phyloP scores from a whole-genome alignment of 2,797 vertebrate genomes.

The Xenopus petersii region DNA sequence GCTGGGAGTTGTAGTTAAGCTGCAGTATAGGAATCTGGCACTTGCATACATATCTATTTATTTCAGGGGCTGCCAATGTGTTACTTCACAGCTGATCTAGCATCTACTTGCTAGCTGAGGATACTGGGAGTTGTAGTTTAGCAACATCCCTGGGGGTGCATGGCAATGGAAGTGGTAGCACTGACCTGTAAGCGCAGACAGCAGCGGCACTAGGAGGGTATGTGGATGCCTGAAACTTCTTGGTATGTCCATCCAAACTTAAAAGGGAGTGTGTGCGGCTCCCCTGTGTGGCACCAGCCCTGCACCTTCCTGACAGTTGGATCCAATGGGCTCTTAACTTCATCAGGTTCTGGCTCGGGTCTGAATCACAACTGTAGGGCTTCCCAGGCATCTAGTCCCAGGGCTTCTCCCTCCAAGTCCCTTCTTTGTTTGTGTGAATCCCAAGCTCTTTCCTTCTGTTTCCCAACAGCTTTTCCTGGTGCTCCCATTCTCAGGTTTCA shows the following conservation, averaged over 20 bases:
- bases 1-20: no score
- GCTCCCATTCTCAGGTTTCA: conserved; percentile 46
- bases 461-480: conserved; percentile 40
- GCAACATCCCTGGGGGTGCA: no score
- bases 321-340: background rate
- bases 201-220: conserved; percentile 14
- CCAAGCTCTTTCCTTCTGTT: conserved; percentile 41
- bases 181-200: conserved; percentile 33
- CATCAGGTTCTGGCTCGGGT: background rate
- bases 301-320: background rate
- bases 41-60: no score
- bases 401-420: conserved; percentile 14
- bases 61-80: no score
- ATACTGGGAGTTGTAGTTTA: no score
- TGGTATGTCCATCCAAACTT: conserved; percentile 44
- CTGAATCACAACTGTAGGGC: conserved; percentile 7
- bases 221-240: conserved; percentile 3
- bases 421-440: conserved; percentile 36
- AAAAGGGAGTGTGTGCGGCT: background rate
- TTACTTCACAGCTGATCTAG: no score
- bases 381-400: background rate
- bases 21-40: no score
- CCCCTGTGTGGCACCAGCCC: background rate
- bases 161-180: background rate
- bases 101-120: no score